Evolutionary conservation across 2,888 invertebrate genomes (phyloP).

Genomic region (Eumerus sabulonum): DNA sequence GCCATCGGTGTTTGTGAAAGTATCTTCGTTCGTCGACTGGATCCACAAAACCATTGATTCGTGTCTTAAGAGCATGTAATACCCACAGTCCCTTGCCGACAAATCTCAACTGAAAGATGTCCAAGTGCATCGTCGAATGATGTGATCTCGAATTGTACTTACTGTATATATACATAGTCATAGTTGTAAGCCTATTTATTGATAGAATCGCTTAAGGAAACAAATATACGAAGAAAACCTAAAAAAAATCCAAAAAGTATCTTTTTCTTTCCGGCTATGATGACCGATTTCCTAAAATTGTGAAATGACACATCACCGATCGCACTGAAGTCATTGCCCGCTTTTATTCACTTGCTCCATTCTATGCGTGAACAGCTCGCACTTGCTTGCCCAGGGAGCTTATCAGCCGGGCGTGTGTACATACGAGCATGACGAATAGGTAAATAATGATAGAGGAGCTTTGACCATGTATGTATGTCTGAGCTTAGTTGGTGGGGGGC

Average conservation of each 20-base stretch:
- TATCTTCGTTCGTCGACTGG: constrained; percentile 79
- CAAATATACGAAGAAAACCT: neutral
- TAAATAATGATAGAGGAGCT: too few relatives aligned
- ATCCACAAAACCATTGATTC: constrained; percentile 72
- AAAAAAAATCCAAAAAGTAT: constrained; percentile 8
- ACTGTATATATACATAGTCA: constrained; percentile 1
- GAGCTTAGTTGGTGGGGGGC: too few relatives aligned
- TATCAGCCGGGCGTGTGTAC: too few relatives aligned
- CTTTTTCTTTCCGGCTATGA: constrained; percentile 8
- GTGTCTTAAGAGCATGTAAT: constrained; percentile 1
- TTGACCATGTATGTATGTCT: too few relatives aligned
- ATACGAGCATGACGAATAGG: too few relatives aligned
- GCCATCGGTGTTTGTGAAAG: constrained; percentile 80
- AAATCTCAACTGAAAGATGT: constrained; percentile 2
- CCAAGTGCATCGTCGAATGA: neutral
- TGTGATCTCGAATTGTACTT: constrained; percentile 29
- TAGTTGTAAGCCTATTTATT: neutral
- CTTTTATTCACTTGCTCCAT: too few relatives aligned
- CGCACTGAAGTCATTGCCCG: too few relatives aligned
- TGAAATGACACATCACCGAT: constrained; percentile 37
- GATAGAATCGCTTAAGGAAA: neutral
- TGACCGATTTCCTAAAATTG: constrained; percentile 24
- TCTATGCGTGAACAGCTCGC: too few relatives aligned
- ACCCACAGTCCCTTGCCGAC: constrained; percentile 9
- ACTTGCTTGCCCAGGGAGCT: too few relatives aligned